A percentile compares a stretch with the other conserved stretches of the same genome.
Conservation (phyloP, 1,140 invertebrate genomes). For the Schmidtea mediterranea region DNA sequence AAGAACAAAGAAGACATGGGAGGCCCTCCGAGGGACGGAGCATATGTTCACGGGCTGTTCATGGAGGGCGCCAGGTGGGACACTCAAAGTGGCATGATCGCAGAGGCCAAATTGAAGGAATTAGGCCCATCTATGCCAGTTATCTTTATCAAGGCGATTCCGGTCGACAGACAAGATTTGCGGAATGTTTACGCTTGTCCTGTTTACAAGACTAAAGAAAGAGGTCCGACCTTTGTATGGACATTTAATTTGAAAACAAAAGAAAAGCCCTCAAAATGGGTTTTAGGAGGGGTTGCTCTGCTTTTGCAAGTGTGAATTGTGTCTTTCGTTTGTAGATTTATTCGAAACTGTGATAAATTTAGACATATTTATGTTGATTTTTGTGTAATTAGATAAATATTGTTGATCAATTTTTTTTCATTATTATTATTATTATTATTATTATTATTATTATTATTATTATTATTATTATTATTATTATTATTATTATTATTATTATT, state of each 20-base stretch:
- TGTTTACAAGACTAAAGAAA: constrained; percentile 59
- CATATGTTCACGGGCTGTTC: constrained; percentile 68
- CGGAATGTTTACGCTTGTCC: constrained; percentile 61
- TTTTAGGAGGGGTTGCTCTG: constrained; percentile 61
- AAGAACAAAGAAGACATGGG: constrained; percentile 68
- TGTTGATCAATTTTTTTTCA: too few relatives aligned
- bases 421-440: too few relatives aligned
- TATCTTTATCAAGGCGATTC: constrained; percentile 59
- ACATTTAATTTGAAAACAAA: constrained; percentile 78
- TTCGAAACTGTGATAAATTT: too few relatives aligned
- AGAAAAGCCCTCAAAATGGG: constrained; percentile 75
- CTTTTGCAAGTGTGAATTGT: constrained; percentile 42
- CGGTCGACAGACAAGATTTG: constrained; percentile 72
- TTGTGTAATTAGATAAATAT: too few relatives aligned
- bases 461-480: too few relatives aligned
- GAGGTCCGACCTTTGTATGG: constrained; percentile 78
- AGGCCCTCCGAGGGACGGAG: constrained; percentile 55
- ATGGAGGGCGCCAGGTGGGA: constrained; percentile 89
- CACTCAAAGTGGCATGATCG: constrained; percentile 50
- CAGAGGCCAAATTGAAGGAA: constrained; percentile 63
- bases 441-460: too few relatives aligned
- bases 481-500: too few relatives aligned
- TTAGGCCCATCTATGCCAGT: constrained; percentile 72
- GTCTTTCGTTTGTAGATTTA: background rate
- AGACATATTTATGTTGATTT: too few relatives aligned